Evolutionary conservation across 2,797 vertebrate species (phyloP).

Genomic region (Enteromius argenteus): DNA sequence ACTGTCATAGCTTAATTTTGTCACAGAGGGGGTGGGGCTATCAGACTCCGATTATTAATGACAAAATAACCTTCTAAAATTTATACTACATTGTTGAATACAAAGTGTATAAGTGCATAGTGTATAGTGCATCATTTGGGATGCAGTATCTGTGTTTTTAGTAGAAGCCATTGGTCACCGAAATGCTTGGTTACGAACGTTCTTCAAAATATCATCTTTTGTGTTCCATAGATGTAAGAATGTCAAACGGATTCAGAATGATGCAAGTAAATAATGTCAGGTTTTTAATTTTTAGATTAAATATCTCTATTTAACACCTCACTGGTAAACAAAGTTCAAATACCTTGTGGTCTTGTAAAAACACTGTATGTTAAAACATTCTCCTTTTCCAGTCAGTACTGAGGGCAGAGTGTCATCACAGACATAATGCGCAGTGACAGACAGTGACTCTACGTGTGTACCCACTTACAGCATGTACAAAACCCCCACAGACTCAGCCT

Average conservation of each 20-base stretch:
- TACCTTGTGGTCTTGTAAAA: not conserved
- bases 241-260: not conserved
- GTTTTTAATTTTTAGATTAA: not conserved
- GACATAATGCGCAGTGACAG: conserved; percentile 15
- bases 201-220: not conserved
- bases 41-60: too few relatives aligned
- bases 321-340: not conserved
- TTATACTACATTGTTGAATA: too few relatives aligned
- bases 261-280: not conserved
- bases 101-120: too few relatives aligned
- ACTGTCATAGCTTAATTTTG: too few relatives aligned
- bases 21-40: too few relatives aligned
- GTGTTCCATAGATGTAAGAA: not conserved
- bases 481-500: not conserved
- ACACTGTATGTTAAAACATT: not conserved
- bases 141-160: not conserved
- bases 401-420: conserved; percentile 18
- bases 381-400: not conserved
- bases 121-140: too few relatives aligned
- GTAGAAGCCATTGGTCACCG: not conserved
- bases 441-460: not conserved
- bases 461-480: not conserved
- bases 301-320: conserved; percentile 2
- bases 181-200: not conserved
- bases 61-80: too few relatives aligned